Base-by-base conservation (phyloP, 2,888 invertebrate species). In the Acleris cristana region DNA sequence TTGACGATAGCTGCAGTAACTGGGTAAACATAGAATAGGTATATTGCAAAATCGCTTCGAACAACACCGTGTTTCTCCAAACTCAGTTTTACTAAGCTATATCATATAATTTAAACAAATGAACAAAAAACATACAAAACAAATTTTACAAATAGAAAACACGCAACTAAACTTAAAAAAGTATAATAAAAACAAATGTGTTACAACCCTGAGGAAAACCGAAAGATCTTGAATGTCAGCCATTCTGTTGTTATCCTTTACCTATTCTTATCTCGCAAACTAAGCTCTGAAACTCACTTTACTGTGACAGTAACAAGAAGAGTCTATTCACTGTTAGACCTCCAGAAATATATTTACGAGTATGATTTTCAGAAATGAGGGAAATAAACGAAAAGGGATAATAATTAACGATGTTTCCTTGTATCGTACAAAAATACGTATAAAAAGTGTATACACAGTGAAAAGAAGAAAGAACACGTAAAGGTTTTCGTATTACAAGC, bases 171-270 rank as follows among this genome's bases (percentile, higher is more conserved):
- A 8, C 4, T 30, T 6, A 23, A 40, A 40, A 14, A 40, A 40
- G 40, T 4, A 10, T 40, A 12, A 34, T 53, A 16, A 18, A 18
- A 26, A 54, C 30, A 30, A 44, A 3, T 45, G 30, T 26, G 30
- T 53, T 53, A 6, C 49, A 65, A 55, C 60, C 65, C 60, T 65
- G 55, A 12, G 12, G n/a, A 48, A 55, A 6, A 56, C n/a, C n/a
- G 21, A 57, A 49, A 40, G 65, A 60, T 65, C 44, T n/a, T 60
- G 49, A 60, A 60, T 49, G 60, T 8, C 16, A 52, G 34, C 55
- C 65, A 14, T 34, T 53, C 55, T 55, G 49, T 56, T 60, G 60
- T 60, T 65, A 65, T 65, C 60, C 60, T 55, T 65, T 65, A 55
- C 60, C 65, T 65, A 55, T 65, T 65, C 60, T 55, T 65, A 26